These are phyloP conservation scores for Diadromus collaris DNA, from an alignment of 2,888 invertebrate genomes.

Conservation along the genomic window DNA sequence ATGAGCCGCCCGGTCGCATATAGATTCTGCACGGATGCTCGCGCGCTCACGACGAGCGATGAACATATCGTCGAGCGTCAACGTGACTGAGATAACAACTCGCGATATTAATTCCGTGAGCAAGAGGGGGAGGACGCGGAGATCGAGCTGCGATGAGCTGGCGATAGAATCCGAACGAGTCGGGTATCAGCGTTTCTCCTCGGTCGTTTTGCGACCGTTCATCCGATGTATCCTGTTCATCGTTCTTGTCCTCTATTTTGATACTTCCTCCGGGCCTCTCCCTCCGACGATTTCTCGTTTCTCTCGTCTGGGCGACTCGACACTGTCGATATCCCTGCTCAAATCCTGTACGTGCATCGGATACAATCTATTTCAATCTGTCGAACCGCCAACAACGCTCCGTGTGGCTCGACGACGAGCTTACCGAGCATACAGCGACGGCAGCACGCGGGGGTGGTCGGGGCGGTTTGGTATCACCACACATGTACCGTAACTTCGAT, in stretches of 20 bases:
- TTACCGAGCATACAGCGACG: background rate
- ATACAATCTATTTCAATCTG: slow-evolving; percentile 52
- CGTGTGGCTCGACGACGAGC: slow-evolving; percentile 18
- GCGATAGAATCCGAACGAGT: slow-evolving; percentile 3
- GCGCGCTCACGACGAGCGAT: background rate
- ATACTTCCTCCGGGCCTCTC: slow-evolving; percentile 30
- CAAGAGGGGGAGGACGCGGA: too few relatives aligned
- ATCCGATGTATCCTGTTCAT: background rate
- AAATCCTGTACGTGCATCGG: slow-evolving; percentile 49
- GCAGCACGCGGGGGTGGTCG: background rate
- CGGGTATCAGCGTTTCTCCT: background rate
- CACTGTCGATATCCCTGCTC: slow-evolving; percentile 41
- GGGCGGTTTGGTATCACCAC: too few relatives aligned
- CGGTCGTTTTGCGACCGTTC: background rate
- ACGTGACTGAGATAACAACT: slow-evolving; percentile 42
- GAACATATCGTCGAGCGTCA: slow-evolving; percentile 18
- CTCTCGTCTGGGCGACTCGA: slow-evolving; percentile 44
- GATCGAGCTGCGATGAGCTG: background rate
- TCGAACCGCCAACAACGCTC: slow-evolving; percentile 43
- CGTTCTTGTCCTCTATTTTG: background rate
- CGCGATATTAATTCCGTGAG: background rate
- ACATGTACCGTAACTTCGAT: slow-evolving; percentile 16
- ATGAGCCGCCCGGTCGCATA: background rate
- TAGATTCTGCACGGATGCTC: background rate
- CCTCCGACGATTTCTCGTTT: slow-evolving; percentile 38